phyloP scores from a whole-genome alignment of 1,140 invertebrate genomes.

The Drosophila rhopaloa region DNA sequence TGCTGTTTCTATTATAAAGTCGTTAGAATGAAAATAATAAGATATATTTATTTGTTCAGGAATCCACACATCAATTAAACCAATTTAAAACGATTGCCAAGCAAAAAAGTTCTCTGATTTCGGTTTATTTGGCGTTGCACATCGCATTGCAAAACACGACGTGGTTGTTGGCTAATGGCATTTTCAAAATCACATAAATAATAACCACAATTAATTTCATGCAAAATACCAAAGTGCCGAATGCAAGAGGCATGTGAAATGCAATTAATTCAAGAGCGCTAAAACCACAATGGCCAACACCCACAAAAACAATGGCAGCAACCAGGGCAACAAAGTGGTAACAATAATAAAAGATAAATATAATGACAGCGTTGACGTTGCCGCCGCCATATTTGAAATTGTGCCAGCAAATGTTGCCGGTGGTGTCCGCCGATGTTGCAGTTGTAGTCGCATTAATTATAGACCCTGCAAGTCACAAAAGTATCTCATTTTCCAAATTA shows the following conservation, averaged over 20 bases:
- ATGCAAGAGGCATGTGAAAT: slow-evolving; percentile 71
- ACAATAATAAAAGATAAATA: slow-evolving; percentile 70
- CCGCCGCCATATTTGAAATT: slow-evolving; percentile 73
- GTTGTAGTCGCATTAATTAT: slow-evolving; percentile 72
- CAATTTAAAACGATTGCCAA: slow-evolving; percentile 24
- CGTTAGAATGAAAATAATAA: slow-evolving; percentile 27
- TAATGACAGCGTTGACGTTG: slow-evolving; percentile 73
- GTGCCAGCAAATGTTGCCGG: slow-evolving; percentile 53
- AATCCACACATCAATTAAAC: slow-evolving; percentile 10
- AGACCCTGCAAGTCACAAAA: slow-evolving; percentile 70
- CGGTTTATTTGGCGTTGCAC: slow-evolving; percentile 18
- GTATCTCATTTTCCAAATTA: slow-evolving; percentile 79
- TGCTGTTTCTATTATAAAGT: slow-evolving; percentile 22
- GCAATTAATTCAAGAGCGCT: slow-evolving; percentile 75
- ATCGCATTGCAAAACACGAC: slow-evolving; percentile 22
- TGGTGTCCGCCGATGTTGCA: slow-evolving; percentile 35
- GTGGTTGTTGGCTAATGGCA: slow-evolving; percentile 32
- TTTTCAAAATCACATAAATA: slow-evolving; percentile 64
- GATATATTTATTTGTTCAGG: slow-evolving; percentile 3
- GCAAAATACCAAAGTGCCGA: slow-evolving; percentile 59
- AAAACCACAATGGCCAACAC: slow-evolving; percentile 25
- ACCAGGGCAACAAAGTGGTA: slow-evolving; percentile 51
- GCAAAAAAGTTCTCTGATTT: slow-evolving; percentile 13
- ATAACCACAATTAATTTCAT: slow-evolving; percentile 72
- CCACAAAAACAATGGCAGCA: slow-evolving; percentile 43